Percentiles rank a stretch among this genome's conserved stretches.
These are phyloP conservation scores for Trypoxylus dichotomus DNA, from an alignment of 1,140 invertebrate species.

Conservation along the genomic window DNA sequence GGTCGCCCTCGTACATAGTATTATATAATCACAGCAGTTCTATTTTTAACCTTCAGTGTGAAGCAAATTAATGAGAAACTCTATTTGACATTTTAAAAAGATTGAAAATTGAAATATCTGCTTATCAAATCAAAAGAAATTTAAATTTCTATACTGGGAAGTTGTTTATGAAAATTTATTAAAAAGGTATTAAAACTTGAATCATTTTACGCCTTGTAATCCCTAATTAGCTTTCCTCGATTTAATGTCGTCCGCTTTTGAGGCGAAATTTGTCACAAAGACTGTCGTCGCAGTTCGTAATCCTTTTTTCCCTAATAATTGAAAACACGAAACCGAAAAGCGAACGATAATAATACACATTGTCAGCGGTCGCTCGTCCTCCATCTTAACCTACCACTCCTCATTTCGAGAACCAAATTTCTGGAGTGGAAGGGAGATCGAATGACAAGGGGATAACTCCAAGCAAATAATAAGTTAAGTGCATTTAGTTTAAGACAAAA, in stretches of 20 bases:
- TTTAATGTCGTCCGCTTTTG: neutral
- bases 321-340: constrained; percentile 14
- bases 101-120: no score
- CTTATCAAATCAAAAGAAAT: no score
- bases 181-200: neutral
- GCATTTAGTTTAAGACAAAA: constrained; percentile 8
- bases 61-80: no score
- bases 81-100: no score
- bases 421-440: neutral
- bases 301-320: constrained; percentile 20
- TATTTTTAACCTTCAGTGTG: no score
- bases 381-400: neutral
- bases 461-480: constrained; percentile 21
- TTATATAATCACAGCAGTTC: no score
- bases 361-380: neutral
- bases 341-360: neutral
- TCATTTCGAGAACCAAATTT: neutral
- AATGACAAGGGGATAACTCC: neutral
- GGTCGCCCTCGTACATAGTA: no score
- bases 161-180: neutral
- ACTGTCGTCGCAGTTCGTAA: neutral
- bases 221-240: neutral
- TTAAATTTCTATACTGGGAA: no score
- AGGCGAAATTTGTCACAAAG: constrained; percentile 1
- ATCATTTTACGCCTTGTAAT: neutral